These are phyloP conservation scores for Drepana falcataria DNA, from an alignment of 2,888 invertebrate species.

Conservation along the genomic window DNA sequence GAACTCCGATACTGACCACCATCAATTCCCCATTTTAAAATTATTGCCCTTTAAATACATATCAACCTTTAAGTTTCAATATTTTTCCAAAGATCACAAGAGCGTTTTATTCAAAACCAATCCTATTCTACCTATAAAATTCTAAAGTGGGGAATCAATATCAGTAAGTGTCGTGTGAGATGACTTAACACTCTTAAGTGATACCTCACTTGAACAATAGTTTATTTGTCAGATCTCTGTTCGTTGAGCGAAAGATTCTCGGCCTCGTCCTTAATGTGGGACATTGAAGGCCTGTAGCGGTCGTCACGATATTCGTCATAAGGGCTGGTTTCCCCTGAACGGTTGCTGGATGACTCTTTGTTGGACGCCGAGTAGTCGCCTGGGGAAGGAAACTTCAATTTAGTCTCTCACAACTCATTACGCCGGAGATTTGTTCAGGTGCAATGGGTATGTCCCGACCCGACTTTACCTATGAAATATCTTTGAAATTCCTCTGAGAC, in stretches of 20 bases:
- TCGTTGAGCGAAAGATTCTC: conserved; percentile 74
- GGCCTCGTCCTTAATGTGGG: conserved; percentile 72
- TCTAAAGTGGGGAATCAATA: too few species aligned
- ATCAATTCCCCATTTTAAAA: not conserved
- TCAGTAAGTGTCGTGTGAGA: too few species aligned
- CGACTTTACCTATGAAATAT: too few species aligned
- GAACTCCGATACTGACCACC: not conserved
- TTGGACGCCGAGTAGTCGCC: conserved; percentile 60
- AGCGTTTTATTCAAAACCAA: too few species aligned
- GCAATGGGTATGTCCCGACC: not conserved
- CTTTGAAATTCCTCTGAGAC: too few species aligned
- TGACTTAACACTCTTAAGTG: conserved; percentile 13
- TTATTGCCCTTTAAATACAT: not conserved
- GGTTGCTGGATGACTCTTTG: conserved; percentile 64
- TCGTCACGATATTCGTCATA: conserved; percentile 72
- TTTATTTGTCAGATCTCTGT: conserved; percentile 72
- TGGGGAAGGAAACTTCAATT: conserved; percentile 10
- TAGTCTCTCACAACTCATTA: not conserved
- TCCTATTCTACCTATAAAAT: too few species aligned
- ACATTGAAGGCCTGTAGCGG: conserved; percentile 60
- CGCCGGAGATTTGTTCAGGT: not conserved
- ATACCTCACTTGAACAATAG: conserved; percentile 3
- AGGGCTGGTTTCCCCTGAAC: conserved; percentile 66
- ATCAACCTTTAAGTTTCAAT: too few species aligned
- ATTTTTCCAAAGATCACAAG: too few species aligned